Percentiles rank a stretch among this genome's conserved stretches.
phyloP scores from a whole-genome alignment of 2,797 vertebrate species.

The Podarcis lilfordi region DNA sequence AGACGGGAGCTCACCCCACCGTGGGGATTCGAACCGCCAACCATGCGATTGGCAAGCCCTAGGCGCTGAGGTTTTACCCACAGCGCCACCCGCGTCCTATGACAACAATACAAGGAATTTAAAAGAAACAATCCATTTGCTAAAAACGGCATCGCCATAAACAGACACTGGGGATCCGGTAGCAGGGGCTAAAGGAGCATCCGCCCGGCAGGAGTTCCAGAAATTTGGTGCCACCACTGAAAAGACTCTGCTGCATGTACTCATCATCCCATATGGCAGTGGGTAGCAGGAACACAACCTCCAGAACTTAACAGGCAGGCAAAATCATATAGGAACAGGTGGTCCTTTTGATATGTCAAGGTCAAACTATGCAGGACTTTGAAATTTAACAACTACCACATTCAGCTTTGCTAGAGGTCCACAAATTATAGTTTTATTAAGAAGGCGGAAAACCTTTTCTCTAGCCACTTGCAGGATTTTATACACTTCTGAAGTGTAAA shows the following conservation, averaged over 20 bases:
- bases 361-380: no score
- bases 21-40: no score
- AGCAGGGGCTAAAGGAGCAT: not conserved
- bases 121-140: not conserved
- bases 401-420: no score
- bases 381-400: no score
- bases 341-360: not conserved
- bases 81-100: no score
- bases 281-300: not conserved
- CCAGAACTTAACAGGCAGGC: not conserved
- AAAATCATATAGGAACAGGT: not conserved
- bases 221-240: not conserved
- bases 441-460: no score
- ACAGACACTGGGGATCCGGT: not conserved
- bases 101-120: not conserved
- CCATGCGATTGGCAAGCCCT: no score
- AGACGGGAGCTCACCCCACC: no score
- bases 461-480: no score
- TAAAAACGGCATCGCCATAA: not conserved
- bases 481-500: no score
- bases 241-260: not conserved
- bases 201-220: not conserved
- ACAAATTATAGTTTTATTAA: no score
- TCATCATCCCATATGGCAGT: not conserved
- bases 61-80: no score